Evolutionary conservation across 1,140 invertebrate species (phyloP), one percentile per base, ranked within the genome.

Genomic region (Bombus haemorrhoidalis): DNA sequence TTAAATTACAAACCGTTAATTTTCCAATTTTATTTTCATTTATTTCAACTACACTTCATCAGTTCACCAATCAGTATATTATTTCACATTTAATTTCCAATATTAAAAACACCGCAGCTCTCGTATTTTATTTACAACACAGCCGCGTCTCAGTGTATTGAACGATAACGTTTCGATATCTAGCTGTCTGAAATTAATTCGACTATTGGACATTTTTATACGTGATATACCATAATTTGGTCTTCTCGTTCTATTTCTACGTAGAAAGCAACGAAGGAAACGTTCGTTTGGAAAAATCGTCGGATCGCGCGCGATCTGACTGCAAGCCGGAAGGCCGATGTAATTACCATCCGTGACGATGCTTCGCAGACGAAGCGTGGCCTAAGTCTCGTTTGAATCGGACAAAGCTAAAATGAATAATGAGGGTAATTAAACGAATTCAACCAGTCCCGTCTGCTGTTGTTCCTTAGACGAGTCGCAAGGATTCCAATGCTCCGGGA

Each of bases 391-490:
- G 71, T 86, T 73, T 72, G 72, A 74, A 81, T 84, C 77, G 77
- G 69, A 72, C 84, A 85, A 91, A 85, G 57, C 69, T 85, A 39
- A 79, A 88, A 86, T 66, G 83, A 81, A 91, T 88, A 90, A 91
- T 91, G 85, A 86, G 57, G 86, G 84, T 90, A 91, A 91, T 91
- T 91, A 90, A 91, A 86, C 71, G 84, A 85, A 88, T 90, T 88
- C 86, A 86, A 88, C 71, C 76, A 74, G 81, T 81, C 53, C 68
- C 77, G 32, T 86, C 81, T 74, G n/a, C 62, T 81, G 80, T 73
- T 81, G 47, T 80, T 81, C 68, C 68, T 87, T 68, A 32, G 34
- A 77, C 57, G 81, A 80, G 75, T 68, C 62, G 34, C 81, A 77
- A 37, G 25, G 57, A 72, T 80, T 77, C 43, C 73, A 37, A 68